A percentile compares a stretch with the other conserved stretches of the same genome.
These are phyloP conservation scores for Drosophila sp. DNA, from an alignment of 1,140 invertebrate genomes.

Conservation along the genomic window DNA sequence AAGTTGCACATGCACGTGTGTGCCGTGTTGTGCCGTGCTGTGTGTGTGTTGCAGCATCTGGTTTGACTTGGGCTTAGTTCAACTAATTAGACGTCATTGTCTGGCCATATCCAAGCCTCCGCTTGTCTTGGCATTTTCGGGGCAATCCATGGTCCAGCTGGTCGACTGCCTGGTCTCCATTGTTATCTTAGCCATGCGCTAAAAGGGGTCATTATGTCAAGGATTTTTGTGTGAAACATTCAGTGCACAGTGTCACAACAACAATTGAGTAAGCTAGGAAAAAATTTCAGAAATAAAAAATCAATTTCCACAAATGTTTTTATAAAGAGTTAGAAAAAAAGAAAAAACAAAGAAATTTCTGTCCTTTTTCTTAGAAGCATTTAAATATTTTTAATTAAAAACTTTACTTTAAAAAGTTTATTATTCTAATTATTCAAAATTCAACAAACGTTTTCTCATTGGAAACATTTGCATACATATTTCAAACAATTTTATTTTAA, in stretches of 20 bases:
- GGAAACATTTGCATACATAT: too few relatives aligned
- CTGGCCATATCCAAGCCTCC: constrained; percentile 41
- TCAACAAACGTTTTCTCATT: too few relatives aligned
- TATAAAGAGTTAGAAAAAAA: too few relatives aligned
- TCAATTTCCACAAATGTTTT: too few relatives aligned
- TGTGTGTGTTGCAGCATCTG: constrained; percentile 10
- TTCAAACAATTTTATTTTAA: too few relatives aligned
- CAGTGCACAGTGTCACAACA: not conserved
- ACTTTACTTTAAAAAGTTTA: too few relatives aligned
- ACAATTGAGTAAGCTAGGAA: not conserved
- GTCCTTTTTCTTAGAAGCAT: too few relatives aligned
- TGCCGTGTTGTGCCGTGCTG: constrained; percentile 7
- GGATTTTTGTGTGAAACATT: constrained; percentile 52
- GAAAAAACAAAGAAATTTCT: too few relatives aligned
- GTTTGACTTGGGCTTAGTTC: constrained; percentile 41
- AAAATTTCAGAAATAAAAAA: not conserved
- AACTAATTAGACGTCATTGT: constrained; percentile 80
- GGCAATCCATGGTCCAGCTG: constrained; percentile 50
- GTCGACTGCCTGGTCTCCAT: constrained; percentile 41
- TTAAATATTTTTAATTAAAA: too few relatives aligned
- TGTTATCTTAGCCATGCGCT: constrained; percentile 71
- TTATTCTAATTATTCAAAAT: too few relatives aligned
- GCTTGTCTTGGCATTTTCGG: constrained; percentile 59
- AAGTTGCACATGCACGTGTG: constrained; percentile 32
- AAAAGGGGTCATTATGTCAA: constrained; percentile 81